Evolutionary conservation across 2,888 invertebrate species (phyloP).

Genomic region (Pteria penguin): DNA sequence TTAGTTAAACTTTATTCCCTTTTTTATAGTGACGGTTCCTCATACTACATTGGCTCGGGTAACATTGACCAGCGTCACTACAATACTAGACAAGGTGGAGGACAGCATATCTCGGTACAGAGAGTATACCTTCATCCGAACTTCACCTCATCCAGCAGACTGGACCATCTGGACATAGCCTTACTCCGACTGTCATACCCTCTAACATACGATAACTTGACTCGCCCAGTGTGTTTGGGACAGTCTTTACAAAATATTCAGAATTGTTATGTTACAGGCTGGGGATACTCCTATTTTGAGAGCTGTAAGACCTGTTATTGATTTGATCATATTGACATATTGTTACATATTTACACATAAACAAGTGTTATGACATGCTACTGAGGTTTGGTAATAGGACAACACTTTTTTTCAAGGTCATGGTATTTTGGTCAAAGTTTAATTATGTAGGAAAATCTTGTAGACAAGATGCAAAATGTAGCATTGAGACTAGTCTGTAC

Average conservation of each 20-base stretch:
- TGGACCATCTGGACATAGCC: slow-evolving; percentile 19
- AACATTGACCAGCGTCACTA: not conserved
- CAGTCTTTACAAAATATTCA: not conserved
- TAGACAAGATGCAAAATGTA: too few species aligned
- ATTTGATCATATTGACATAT: too few species aligned
- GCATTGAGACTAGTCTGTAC: too few species aligned
- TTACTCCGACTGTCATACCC: slow-evolving; percentile 10
- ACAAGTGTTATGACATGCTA: too few species aligned
- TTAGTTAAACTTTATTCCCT: too few species aligned
- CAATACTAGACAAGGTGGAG: not conserved
- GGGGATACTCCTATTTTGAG: slow-evolving; percentile 24
- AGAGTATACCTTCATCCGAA: not conserved
- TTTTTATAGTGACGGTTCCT: too few species aligned
- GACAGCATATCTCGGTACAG: not conserved
- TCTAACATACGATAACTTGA: not conserved
- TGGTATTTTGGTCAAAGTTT: too few species aligned
- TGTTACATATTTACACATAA: too few species aligned
- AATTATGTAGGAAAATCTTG: too few species aligned
- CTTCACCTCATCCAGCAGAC: not conserved
- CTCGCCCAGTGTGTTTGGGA: slow-evolving; percentile 24
- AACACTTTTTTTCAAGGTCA: too few species aligned
- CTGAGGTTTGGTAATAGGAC: too few species aligned
- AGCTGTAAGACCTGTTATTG: not conserved
- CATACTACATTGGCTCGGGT: not conserved
- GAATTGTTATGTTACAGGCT: slow-evolving; percentile 38